Base-by-base conservation (phyloP, 1,140 invertebrate genomes). In the Epicauta chinensis region DNA sequence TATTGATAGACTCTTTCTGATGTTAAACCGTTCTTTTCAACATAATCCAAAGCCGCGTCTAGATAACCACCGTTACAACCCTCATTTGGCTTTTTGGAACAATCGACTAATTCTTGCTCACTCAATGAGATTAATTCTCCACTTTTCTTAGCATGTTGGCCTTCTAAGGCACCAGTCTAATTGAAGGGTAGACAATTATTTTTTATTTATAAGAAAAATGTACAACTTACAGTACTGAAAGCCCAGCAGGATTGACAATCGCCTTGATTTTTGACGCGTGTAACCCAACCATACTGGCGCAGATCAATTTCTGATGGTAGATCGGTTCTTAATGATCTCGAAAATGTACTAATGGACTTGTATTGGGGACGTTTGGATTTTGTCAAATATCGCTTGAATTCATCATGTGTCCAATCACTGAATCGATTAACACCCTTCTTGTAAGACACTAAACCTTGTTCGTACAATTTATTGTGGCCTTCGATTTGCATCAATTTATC, bases 31-130 rank as follows among this genome's bases (percentile, higher is more conserved):
- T 97, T 96, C 30, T 86, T 81, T 68, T 84, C 88, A 61, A 98
- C 83, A 71, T 98, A 98, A 59, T 84, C 73, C 75, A 94, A 93
- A 39, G 87, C 89, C 55, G 85, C 75, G 73, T 94, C 90, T 91
- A 95, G 94, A 16, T 94, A 75, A 49, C 94, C 94, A 61, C 94
- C 94, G 57, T 89, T 82, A 72, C 95, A 98, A 37, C 95, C 95
- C 67, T 92, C 80, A 74, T 98, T 97, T 9, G 92, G 93, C 64
- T 89, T 93, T 41, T 65, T 62, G 2, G 91, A 94, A 67, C 96
- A 98, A 75, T 98, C 96, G 15, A 98, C 79, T 40, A 98, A 75
- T 71, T 98, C 97, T 75, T 98, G 95, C 75, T 98, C 94, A 58
- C 91, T 94, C 0, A 98, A 79, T 4, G 90, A 92, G 6, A 93